Percentiles rank a stretch among this genome's conserved stretches.
These are phyloP conservation scores for Watsonalla cultraria DNA, from an alignment of 2,888 invertebrate genomes.

Conservation along the genomic window DNA sequence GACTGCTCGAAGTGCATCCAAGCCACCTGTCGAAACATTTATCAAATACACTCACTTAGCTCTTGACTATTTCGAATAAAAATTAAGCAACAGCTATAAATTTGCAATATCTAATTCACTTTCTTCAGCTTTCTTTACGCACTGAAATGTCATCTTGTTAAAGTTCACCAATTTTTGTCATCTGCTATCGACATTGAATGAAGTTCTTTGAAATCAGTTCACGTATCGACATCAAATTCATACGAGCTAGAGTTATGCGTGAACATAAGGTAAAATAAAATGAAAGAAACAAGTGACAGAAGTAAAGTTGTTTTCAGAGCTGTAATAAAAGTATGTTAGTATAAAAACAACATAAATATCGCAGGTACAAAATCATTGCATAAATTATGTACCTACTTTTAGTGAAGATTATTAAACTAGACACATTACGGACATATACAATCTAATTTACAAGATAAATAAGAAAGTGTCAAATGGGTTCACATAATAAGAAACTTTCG, in stretches of 20 bases:
- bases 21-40: constrained; percentile 83
- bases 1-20: constrained; percentile 98
- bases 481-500: no score
- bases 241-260: not conserved
- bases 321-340: not conserved
- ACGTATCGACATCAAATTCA: not conserved
- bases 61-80: no score
- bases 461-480: no score
- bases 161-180: not conserved
- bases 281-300: not conserved
- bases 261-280: not conserved
- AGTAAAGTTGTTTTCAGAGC: not conserved
- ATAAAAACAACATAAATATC: not conserved
- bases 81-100: no score
- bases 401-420: no score
- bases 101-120: no score
- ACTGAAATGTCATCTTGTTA: not conserved
- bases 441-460: no score
- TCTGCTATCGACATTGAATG: not conserved
- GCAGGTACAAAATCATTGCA: not conserved
- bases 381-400: no score
- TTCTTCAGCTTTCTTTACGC: no score
- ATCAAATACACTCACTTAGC: not conserved
- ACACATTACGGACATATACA: no score
- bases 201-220: not conserved